Base-by-base conservation (phyloP, 2,888 invertebrate species). In the Pomacea canaliculata region DNA sequence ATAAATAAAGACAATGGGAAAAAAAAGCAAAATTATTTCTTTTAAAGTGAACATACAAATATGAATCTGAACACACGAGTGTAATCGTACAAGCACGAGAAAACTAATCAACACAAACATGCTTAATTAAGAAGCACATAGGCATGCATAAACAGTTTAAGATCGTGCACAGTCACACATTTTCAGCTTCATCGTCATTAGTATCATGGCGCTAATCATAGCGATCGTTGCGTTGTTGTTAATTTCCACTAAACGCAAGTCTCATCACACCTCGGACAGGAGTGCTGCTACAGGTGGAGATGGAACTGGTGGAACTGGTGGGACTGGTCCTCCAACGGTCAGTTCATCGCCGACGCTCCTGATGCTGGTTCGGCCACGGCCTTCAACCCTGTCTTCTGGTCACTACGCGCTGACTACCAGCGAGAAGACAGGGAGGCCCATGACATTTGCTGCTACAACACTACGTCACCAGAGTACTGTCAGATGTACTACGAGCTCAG, bases 351-450 rank as follows among this genome's bases (percentile, higher is more conserved):
- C 37, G 59, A 59, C 23, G 16, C 23, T 5, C 70, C 70, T 2
- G 13, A 23, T 23, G 23, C 23, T 0, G 23, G 23, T 0, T 23
- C 23, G 23, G 23, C 23, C 23, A 23, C 23, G 23, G 23, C 23
- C 23, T 23, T 23, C 23, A 23, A 70, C 46, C 59, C 70, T 0
- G 70, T 23, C 60, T 60, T 23, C 59, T 60, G 60, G 59, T 46
- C 69, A 9, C 69, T 49, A 51, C n/a, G 13, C 27, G 27, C 8
- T 7, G 13, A 13, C 37, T 59, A 70, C 70, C 70, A 60, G 59
- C 59, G 8, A 13, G 70, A 70, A 16, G 70, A 70, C 60, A 56
- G 59, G 27, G 59, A 70, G 12, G 59, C 59, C 37, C 70, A 70
- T 16, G 70, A 70, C 37, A 59, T 59, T 7, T 70, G 70, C 60